These are phyloP conservation scores for Taurulus bubalis DNA, from an alignment of 2,113 vertebrate genomes.

Conservation along the genomic window DNA sequence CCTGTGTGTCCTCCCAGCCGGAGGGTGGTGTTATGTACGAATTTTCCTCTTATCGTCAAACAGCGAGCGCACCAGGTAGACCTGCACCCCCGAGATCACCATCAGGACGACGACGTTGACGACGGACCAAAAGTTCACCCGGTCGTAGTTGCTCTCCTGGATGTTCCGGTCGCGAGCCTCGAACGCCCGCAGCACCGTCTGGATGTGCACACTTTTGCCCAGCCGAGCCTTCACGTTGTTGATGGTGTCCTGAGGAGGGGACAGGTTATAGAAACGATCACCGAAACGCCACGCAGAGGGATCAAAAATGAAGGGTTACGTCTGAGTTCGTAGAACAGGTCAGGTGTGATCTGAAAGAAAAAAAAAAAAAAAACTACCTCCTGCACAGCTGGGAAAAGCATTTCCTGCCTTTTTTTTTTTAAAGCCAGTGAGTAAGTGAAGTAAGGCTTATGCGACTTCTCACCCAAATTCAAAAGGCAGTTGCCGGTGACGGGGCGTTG, in stretches of 20 bases:
- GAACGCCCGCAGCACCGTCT: slow-evolving; percentile 93
- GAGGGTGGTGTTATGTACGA: slow-evolving; percentile 85
- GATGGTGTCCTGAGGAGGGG: slow-evolving; percentile 89
- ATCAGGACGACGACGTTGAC: slow-evolving; percentile 91
- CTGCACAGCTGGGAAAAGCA: slow-evolving; percentile 62
- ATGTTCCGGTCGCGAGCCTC: slow-evolving; percentile 97
- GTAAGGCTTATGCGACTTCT: slow-evolving; percentile 41
- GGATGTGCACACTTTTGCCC: slow-evolving; percentile 95
- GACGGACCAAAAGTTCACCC: slow-evolving; percentile 95
- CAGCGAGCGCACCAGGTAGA: slow-evolving; percentile 94
- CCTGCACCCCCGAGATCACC: slow-evolving; percentile 90
- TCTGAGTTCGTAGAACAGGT: neutral
- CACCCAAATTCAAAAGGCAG: slow-evolving; percentile 34
- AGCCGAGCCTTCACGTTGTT: slow-evolving; percentile 94
- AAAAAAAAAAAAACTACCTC: slow-evolving; percentile 32
- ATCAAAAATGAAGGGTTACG: neutral
- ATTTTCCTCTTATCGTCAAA: slow-evolving; percentile 94
- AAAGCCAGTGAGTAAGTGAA: neutral
- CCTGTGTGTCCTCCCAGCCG: neutral
- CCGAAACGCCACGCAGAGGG: too few species aligned
- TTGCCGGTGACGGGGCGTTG: slow-evolving; percentile 3
- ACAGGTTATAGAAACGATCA: too few species aligned
- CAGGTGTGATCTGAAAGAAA: slow-evolving; percentile 5
- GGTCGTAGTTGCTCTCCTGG: slow-evolving; percentile 96
- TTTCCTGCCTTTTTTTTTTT: slow-evolving; percentile 38